Base-by-base conservation (phyloP, 2,888 invertebrate species). In the Pollenia angustigena region DNA sequence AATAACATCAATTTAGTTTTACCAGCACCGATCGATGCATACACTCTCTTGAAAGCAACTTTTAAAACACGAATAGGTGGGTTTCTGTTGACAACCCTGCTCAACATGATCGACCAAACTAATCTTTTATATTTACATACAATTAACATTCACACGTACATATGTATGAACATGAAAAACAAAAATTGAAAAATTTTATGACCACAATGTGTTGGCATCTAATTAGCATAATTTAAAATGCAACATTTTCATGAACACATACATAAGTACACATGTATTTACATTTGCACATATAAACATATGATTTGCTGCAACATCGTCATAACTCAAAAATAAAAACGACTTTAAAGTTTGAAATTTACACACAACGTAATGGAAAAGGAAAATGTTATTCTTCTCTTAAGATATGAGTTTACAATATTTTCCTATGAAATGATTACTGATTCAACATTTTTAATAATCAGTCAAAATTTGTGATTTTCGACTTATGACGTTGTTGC, bases 191-290 rank as follows among this genome's bases (percentile, higher is more conserved):
- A 72, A 40, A 66, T 80, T 60, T 75, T 81, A 44, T 74, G 54
- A 64, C 64, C 50, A 50, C 44, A 76, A 71, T 66, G 64, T 66
- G 78, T 68, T 85, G 85, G 85, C 81, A 81, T 72, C 78, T 69
- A 66, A 85, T 85, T 85, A 82, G 62, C 85, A 85, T 85, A 79
- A 82, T 69, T 82, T 69, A 14, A 82, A 79, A 85, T 79, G 82
- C 78, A 78, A 79, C 79, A 66, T 81, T 78, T 52, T 71, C 46
- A 64, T 58, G n/a, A 42, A 52, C 23, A 56, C 42, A 32, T 7
- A 40, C 32, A 10, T 3, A 52, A 40, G 16, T 11, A 72, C 8
- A 44, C 18, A 50, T 23, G 4, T 11, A 40, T 32, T 12, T 66
- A 9, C 8, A 14, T 52, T 18, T 64, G 9, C n/a, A 66, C 46